Evolutionary conservation across 2,113 vertebrate genomes (phyloP), one percentile per base, ranked within the genome.

Genomic region (Gymnocephalus cernua): DNA sequence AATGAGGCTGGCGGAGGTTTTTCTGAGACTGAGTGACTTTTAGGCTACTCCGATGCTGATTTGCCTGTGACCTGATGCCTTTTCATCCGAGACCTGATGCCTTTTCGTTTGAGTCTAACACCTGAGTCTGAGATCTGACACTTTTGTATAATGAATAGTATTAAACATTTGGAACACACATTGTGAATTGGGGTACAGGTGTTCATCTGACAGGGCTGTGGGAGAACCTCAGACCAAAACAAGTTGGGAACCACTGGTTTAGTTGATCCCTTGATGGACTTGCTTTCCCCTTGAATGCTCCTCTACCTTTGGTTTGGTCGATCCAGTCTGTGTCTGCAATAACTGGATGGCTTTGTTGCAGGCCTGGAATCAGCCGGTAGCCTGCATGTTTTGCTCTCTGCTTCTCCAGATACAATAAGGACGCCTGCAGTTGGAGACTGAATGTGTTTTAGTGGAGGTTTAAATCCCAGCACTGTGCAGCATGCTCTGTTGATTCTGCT

Each of bases 321-420:
- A 73, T 67, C 59, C 48, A 21, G 29, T 15, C 64, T 67, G 65
- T 61, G 32, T 47, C 80, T 35, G 80, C 69, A 77, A 38, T 66
- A 71, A 74, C 70, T 77, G 83, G 74, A 68, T 87, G 82, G 86
- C 83, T 92, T 74, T 75, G 74, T 59, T 13, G 21, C 32, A 71
- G 25, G 68, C 48, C 35, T 51, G 10, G 18, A 62, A 63, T 47
- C 1, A 45, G 50, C 72, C 44, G 6, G 12, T 35, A 76, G 65
- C 59, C 73, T 92, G 93, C 93, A 94, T 95, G 94, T 77, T 76
- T 74, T 61, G 62, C 76, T 89, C 68, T 78, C 72, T 78, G 83
- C 86, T 83, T 80, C 82, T 79, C 50, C 58, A 27, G 76, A 63
- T 73, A 3, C 48, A 62, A 54, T 63, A 19, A 69, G 45, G 53